Base-by-base conservation (phyloP, 2,797 vertebrate species). In the Muscicapa comitata region DNA sequence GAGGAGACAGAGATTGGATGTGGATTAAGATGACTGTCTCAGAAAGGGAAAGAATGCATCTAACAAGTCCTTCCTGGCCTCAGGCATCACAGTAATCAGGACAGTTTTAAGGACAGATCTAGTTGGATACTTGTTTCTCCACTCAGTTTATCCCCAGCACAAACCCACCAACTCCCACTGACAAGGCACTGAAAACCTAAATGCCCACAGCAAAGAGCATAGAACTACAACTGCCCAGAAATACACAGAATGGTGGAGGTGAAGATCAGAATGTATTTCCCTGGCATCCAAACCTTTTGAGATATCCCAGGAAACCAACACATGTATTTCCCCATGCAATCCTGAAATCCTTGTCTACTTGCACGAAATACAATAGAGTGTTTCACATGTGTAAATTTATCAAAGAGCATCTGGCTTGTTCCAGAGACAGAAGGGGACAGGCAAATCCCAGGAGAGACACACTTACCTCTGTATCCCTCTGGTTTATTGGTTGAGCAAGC, bases 401-500 rank as follows among this genome's bases (percentile, higher is more conserved):
- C 35, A 66, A 42, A 59, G 16, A 51, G 11, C 40, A 76, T 38
- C 8, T 70, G 40, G 25, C 29, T 47, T 63, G 31, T 37, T 61
- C 20, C 26, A 67, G 63, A 76, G 24, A 48, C 5, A 21, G 28
- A 0, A 80, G 5, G 17, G 29, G 20, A 35, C 1, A 86, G 31
- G 37, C 25, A 85, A 73, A 91, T 40, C 31, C 28, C 38, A 66
- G 13, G 8, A 88, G n/a, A 19, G 59, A 63, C 20, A 87, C 19
- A 96, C 97, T 98, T 97, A 99, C 99, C 99, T 98, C 99, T 98
- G 97, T 99, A 99, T 90, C 99, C 99, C 97, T 99, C 99, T 48
- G 99, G 99, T 96, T 98, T 99, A 97, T 98, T 99, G 95, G 99
- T 99, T 90, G 99, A 99, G 96, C 99, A 99, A 26, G 99, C 99